Conservation (phyloP, 64 coral and sea anemone species). For the Platygyra sinensis region DNA sequence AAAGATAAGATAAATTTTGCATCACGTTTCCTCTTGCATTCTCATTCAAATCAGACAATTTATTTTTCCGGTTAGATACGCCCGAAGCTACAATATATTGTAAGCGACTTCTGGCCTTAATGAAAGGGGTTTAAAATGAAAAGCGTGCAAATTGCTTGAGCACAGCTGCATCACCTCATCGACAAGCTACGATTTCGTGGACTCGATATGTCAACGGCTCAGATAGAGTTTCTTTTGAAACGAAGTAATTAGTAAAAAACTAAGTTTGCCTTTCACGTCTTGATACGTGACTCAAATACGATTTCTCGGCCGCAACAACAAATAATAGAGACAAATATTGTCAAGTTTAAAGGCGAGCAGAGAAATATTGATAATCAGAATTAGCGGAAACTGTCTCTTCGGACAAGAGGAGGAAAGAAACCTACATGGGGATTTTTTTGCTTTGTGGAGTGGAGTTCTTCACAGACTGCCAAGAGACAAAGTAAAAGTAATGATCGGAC, state of each 20-base stretch:
- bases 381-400: background rate
- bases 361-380: too few relatives aligned
- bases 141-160: background rate
- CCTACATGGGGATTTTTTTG: background rate
- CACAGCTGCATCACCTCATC: slow-evolving; percentile 9
- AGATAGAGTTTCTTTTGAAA: background rate
- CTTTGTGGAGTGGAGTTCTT: background rate
- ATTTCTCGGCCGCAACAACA: background rate
- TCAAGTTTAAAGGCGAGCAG: too few relatives aligned
- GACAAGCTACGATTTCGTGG: background rate
- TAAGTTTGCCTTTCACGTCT: background rate
- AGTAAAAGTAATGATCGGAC: background rate
- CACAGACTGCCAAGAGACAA: background rate
- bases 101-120: background rate
- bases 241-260: background rate
- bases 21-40: background rate
- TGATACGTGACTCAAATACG: background rate
- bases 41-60: slow-evolving; percentile 28
- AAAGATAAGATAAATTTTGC: background rate
- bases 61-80: slow-evolving; percentile 9
- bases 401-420: background rate
- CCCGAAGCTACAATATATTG: background rate
- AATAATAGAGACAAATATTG: too few relatives aligned
- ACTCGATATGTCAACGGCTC: background rate
- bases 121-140: background rate